Base-by-base conservation (phyloP, 1,140 invertebrate genomes). In the Lepidurus arcticus region DNA sequence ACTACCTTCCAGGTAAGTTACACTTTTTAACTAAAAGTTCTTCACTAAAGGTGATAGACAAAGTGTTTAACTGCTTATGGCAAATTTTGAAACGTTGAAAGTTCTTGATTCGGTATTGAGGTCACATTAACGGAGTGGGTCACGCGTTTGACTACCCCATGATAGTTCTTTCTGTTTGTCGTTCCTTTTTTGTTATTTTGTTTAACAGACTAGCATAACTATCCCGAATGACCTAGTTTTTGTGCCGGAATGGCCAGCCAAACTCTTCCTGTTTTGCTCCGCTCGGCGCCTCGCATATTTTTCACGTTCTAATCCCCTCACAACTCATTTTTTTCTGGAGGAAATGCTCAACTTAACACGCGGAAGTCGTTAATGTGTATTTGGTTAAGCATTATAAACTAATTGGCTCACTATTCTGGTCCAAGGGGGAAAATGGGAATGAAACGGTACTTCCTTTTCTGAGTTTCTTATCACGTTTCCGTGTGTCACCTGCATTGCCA, bases 81-180 rank as follows among this genome's bases (percentile, higher is more conserved):
- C 34, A 34, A 34, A 34, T 34, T 34, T 34, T 34, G 2, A 34
- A 34, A 34, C 34, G 34, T 4, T 34, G 34, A 34, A 34, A 4
- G 34, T 34, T 34, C 34, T 34, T 34, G 34, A 34, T 34, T 34
- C 34, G 34, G 34, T 34, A 34, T 65, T n/a, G 53, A 65, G 53
- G 53, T 65, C 53, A 65, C 53, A 65, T 13, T 47, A 65, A 65
- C 53, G 53, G 53, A 65, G 53, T 65, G 53, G 53, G 53, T 65
- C 53, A 65, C 53, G 8, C 53, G 8, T 65, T 65, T 65, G 53
- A 65, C 53, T 65, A n/a, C 53, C 53, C 53, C 53, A 65, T 65
- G 53, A 21, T n/a, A 65, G 53, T 7, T 16, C 6, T 16, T 65
- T 65, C 53, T 21, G 34, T 3, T 34, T 65, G 21, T 21, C 13